A percentile compares a stretch with the other conserved stretches of the same genome.
Conservation (phyloP, 2,797 vertebrate species). For the Chaenodraco wilsoni region DNA sequence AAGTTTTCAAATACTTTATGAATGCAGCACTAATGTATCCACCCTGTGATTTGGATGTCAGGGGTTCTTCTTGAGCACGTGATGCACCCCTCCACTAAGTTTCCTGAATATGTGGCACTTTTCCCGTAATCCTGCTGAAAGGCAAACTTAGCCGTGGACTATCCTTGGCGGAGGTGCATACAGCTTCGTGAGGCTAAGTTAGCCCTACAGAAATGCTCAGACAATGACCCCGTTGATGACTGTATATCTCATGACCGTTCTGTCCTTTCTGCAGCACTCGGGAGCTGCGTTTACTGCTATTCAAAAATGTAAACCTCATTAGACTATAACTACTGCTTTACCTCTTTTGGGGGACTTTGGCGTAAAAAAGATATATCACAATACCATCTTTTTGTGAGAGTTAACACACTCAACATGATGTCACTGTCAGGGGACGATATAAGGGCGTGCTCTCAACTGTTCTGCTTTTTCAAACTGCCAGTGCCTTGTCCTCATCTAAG, state of each 20-base stretch:
- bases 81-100: no score
- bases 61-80: no score
- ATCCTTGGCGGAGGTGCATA: no score
- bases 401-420: constrained; percentile 58
- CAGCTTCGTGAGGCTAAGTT: constrained; percentile 21
- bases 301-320: constrained; percentile 46
- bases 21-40: no score
- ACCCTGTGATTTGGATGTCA: no score
- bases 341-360: constrained; percentile 38
- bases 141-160: no score
- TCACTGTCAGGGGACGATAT: constrained; percentile 42
- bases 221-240: constrained; percentile 2
- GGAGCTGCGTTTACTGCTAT: constrained; percentile 17
- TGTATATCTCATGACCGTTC: constrained; percentile 21
- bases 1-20: no score
- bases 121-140: no score
- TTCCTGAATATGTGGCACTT: no score
- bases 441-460: constrained; percentile 24
- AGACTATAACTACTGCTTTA: constrained; percentile 50
- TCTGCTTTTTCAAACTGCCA: constrained; percentile 59
- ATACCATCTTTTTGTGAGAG: constrained; percentile 2
- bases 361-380: constrained; percentile 16
- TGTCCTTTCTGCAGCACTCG: constrained; percentile 40
- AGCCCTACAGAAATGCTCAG: constrained; percentile 44
- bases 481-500: constrained; percentile 69